Evolutionary conservation across 2,113 vertebrate species (phyloP), one percentile per base, ranked within the genome.

Genomic region (Cyphomyrus discorhynchus): DNA sequence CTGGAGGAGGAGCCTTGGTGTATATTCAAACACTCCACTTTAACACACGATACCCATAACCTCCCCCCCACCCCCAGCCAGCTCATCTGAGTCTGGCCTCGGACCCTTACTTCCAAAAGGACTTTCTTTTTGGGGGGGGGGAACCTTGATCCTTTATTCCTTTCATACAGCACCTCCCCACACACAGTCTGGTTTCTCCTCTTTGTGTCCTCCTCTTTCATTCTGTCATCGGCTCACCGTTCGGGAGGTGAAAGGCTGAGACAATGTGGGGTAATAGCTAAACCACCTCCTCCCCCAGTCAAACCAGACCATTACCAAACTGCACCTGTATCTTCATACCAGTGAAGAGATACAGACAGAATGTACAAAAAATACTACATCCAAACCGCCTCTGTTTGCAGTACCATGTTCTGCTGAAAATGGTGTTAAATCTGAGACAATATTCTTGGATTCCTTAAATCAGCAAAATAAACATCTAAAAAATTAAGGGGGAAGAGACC

Each of bases 11-110:
- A 45, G 24, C n/a, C 39, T 19, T 62, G 24, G 24, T 47, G 27
- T 10, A 24, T 24, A 49, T 52, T 52, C 84, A 86, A 52, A 86
- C n/a, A 50, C 52, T 50, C 90, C 77, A 62, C 77, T 39, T 46
- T 46, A 88, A 91, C 86, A 90, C 86, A 90, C 70, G 90, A 89
- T 90, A 74, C 88, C 52, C 1, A 21, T 45, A 89, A 52, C 6
- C 3, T 4, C 17, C 84, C 45, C 13, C 50, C 49, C 47, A 7
- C 47, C 9, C 46, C 53, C 27, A 8, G 8, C 58, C 2, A 27
- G n/a, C 3, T 24, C 80, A 50, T 52, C 84, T 88, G 89, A 8
- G 42, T 4, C 35, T 24, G 17, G 35, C 80, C 19, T n/a, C 7
- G 15, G 80, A 45, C 42, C 80, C 9, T 83, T n/a, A 19, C 80